phyloP scores from a whole-genome alignment of 2,888 invertebrate species.

The Dusona sp. region DNA sequence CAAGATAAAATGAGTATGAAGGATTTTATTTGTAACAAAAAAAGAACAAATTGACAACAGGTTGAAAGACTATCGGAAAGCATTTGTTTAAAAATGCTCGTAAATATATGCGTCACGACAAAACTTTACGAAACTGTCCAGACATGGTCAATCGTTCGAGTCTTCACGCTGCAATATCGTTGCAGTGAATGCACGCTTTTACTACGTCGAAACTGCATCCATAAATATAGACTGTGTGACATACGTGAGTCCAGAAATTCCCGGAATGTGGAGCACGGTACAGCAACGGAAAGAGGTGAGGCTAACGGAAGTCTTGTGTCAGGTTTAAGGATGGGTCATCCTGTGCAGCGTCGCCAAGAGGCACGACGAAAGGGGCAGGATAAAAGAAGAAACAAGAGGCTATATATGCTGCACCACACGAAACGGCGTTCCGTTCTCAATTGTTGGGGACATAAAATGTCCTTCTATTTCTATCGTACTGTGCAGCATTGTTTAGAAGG shows the following conservation, averaged over 20 bases:
- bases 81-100: neutral
- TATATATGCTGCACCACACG: slow-evolving; percentile 30
- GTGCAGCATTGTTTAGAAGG: slow-evolving; percentile 17
- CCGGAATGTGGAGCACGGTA: slow-evolving; percentile 53
- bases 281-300: slow-evolving; percentile 40
- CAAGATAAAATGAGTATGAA: neutral
- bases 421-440: slow-evolving; percentile 38
- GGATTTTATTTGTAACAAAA: neutral
- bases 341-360: slow-evolving; percentile 28
- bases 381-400: slow-evolving; percentile 21
- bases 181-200: slow-evolving; percentile 72
- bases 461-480: slow-evolving; percentile 38
- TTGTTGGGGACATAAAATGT: slow-evolving; percentile 54
- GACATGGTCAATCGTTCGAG: slow-evolving; percentile 59
- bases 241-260: slow-evolving; percentile 40
- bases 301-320: slow-evolving; percentile 50
- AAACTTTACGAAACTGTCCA: slow-evolving; percentile 16
- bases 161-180: slow-evolving; percentile 68
- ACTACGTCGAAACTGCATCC: slow-evolving; percentile 63
- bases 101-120: slow-evolving; percentile 18
- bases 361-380: neutral
- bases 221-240: slow-evolving; percentile 24
- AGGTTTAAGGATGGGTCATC: slow-evolving; percentile 26
- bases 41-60: neutral
- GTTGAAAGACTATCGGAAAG: neutral